A percentile compares a stretch with the other conserved stretches of the same genome.
phyloP scores from a whole-genome alignment of 2,888 invertebrate genomes.

The Tineola bisselliella region DNA sequence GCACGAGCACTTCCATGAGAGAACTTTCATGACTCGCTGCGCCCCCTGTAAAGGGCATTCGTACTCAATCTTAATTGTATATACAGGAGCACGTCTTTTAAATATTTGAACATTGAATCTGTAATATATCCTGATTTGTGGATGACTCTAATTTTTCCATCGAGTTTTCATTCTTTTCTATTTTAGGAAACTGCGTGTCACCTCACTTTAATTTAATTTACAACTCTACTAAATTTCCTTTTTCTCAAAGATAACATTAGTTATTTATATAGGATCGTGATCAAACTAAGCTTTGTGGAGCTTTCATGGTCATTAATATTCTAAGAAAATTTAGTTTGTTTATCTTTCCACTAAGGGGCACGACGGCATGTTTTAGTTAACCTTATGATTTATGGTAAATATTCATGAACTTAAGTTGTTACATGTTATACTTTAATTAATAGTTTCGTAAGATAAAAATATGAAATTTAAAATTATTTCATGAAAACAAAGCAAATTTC shows the following conservation, averaged over 20 bases:
- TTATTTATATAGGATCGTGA: background rate
- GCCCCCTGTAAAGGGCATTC: background rate
- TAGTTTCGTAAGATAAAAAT: no score
- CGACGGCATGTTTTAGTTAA: no score
- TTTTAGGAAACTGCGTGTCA: background rate
- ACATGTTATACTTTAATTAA: no score
- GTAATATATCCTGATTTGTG: background rate
- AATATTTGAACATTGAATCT: background rate
- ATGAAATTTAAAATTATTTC: no score
- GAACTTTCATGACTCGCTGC: background rate
- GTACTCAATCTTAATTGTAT: slow-evolving; percentile 8
- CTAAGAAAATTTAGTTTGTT: background rate
- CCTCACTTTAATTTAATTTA: background rate
- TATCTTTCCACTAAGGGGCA: background rate
- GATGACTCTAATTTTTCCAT: background rate
- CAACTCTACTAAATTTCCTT: background rate
- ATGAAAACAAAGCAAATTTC: no score
- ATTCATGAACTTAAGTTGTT: no score
- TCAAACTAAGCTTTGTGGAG: background rate
- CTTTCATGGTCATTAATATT: background rate
- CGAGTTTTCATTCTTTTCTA: background rate
- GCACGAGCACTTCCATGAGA: background rate
- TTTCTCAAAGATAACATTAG: background rate
- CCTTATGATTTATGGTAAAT: no score
- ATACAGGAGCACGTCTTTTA: background rate